phyloP scores from a whole-genome alignment of 2,113 vertebrate genomes.

The Psophia crepitans region DNA sequence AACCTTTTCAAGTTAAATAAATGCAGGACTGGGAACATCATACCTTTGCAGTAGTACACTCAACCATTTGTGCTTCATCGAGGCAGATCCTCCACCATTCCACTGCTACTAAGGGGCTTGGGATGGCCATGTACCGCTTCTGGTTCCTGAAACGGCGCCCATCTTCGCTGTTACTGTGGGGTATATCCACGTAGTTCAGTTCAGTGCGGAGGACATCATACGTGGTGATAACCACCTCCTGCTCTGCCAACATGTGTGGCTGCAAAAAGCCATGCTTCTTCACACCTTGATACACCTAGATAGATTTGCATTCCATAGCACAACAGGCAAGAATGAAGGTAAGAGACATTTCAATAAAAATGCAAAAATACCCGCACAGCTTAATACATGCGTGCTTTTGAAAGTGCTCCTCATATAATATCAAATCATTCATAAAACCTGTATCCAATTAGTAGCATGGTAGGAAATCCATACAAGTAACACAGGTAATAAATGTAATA shows the following conservation, averaged over 20 bases:
- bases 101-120: conserved; percentile 94
- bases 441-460: background rate
- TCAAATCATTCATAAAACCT: background rate
- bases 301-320: background rate
- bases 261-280: conserved; percentile 97
- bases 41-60: conserved; percentile 95
- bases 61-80: conserved; percentile 98
- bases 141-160: conserved; percentile 94
- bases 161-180: conserved; percentile 94
- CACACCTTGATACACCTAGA: conserved; percentile 93
- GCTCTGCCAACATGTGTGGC: conserved; percentile 90
- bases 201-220: conserved; percentile 95
- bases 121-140: conserved; percentile 98
- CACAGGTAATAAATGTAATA: background rate
- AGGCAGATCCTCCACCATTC: conserved; percentile 99
- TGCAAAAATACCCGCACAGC: background rate
- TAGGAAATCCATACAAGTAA: background rate
- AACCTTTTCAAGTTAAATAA: background rate
- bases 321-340: background rate
- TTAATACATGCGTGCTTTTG: background rate
- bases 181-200: conserved; percentile 95
- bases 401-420: background rate
- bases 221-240: conserved; percentile 98
- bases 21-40: background rate
- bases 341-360: background rate